A percentile compares a stretch with the other conserved stretches of the same genome.
Conservation (phyloP, 2,888 invertebrate species). For the Colletes collaris region DNA sequence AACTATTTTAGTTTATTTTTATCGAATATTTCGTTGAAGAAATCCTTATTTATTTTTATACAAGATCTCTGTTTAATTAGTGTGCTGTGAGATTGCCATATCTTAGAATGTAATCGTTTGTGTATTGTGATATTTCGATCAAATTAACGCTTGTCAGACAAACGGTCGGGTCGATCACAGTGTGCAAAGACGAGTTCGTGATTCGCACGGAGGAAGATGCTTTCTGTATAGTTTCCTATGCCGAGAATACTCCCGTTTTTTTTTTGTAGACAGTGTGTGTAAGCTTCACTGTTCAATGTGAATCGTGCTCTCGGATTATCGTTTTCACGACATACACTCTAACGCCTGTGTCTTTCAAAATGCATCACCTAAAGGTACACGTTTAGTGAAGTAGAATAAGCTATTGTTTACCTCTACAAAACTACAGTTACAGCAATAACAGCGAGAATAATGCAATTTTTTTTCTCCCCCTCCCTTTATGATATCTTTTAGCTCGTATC, state of each 20-base stretch:
- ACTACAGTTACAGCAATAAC: slow-evolving; percentile 7
- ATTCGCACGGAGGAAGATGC: slow-evolving; percentile 6
- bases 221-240: slow-evolving; percentile 21
- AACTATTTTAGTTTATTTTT: slow-evolving; percentile 43
- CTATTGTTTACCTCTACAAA: slow-evolving; percentile 21
- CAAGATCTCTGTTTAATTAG: slow-evolving; percentile 73
- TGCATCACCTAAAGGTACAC: slow-evolving; percentile 40
- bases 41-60: slow-evolving; percentile 75
- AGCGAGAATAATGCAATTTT: not conserved
- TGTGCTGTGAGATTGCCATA: slow-evolving; percentile 74
- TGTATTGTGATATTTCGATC: slow-evolving; percentile 73
- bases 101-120: slow-evolving; percentile 59
- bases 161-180: slow-evolving; percentile 36
- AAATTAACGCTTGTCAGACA: slow-evolving; percentile 49
- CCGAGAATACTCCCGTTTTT: slow-evolving; percentile 38
- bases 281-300: slow-evolving; percentile 21
- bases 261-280: slow-evolving; percentile 25
- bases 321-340: slow-evolving; percentile 31
- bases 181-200: slow-evolving; percentile 46
- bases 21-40: slow-evolving; percentile 44
- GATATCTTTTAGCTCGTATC: slow-evolving; percentile 25
- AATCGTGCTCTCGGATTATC: slow-evolving; percentile 46
- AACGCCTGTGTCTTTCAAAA: slow-evolving; percentile 58
- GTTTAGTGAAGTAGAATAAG: slow-evolving; percentile 36
- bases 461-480: not conserved